Evolutionary conservation across 2,888 invertebrate species (phyloP).

Genomic region (Heteromurus nitidus): DNA sequence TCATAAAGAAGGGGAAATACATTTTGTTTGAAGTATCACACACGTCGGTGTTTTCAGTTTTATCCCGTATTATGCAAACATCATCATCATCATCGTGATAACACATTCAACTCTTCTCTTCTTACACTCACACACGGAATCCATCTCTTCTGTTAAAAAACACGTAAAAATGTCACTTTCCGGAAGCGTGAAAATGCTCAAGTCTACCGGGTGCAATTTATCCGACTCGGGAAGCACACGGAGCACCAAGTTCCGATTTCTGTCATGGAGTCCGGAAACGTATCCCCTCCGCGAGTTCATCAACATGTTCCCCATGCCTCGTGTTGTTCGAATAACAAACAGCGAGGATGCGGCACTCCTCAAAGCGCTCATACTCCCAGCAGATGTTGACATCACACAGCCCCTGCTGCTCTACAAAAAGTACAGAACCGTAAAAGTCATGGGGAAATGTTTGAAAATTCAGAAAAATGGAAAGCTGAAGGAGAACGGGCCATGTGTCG

Average conservation of each 20-base stretch:
- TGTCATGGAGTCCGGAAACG: slow-evolving; percentile 72
- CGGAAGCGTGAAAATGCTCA: slow-evolving; percentile 68
- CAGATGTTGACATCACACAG: slow-evolving; percentile 76
- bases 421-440: slow-evolving; percentile 80
- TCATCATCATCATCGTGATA: slow-evolving; percentile 10
- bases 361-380: slow-evolving; percentile 71
- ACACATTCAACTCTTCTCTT: not conserved
- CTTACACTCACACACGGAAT: slow-evolving; percentile 4
- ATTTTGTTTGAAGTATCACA: no score
- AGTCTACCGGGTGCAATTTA: slow-evolving; percentile 58
- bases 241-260: slow-evolving; percentile 70
- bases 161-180: slow-evolving; percentile 61
- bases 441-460: slow-evolving; percentile 78
- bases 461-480: slow-evolving; percentile 73
- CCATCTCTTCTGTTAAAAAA: not conserved
- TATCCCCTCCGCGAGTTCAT: slow-evolving; percentile 69
- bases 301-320: slow-evolving; percentile 68
- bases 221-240: slow-evolving; percentile 70
- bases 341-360: slow-evolving; percentile 70
- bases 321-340: slow-evolving; percentile 72
- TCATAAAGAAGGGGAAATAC: slow-evolving; percentile 26
- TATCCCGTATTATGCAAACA: no score
- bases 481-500: slow-evolving; percentile 78
- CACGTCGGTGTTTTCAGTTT: no score
- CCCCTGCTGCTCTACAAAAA: slow-evolving; percentile 81